Evolutionary conservation across 1,140 invertebrate genomes (phyloP), one percentile per base, ranked within the genome.

Genomic region (Theocolax elegans): DNA sequence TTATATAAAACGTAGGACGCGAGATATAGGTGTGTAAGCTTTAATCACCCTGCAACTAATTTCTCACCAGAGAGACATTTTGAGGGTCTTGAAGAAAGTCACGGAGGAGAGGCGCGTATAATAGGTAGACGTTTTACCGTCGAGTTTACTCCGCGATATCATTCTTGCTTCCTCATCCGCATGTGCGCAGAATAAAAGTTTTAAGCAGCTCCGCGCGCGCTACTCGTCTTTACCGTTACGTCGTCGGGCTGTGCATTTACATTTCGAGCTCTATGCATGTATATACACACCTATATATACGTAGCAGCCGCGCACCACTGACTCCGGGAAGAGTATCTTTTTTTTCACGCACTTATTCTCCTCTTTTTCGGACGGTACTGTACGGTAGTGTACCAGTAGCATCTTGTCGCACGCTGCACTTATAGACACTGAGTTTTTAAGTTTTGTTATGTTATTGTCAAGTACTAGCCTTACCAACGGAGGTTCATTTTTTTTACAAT

Each of bases 221-320:
- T 71, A 73, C 74, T 75, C 73, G 79, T 72, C 62, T 77, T 77
- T 81, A 81, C 81, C 80, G 79, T 81, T 80, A 80, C 48, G 40
- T 62, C 29, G 25, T 7, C 31, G 23, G 27, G 44, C 29, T 48
- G 27, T 13, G 44, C 29, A 63, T 63, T 63, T 63, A 31, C 42
- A 49, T 49, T 17, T 63, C 25, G 54, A 40, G 54, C 35, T 40
- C 3, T 49, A 25, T 9, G 48, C 12, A 49, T 49, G 21, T 25
- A 49, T 12, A 25, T 51, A 51, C 13, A 27, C 2, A 35, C 31
- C 10, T 35, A 35, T 35, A 35, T 35, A 35, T 35, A 35, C 31
- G 31, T 35, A 35, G 10, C 4, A 4, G 31, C 10, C 31, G 31
- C 31, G 31, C 31, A 4, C 31, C 4, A 35, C 4, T 35, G 31